Evolutionary conservation across 2,797 vertebrate species (phyloP).

Genomic region (Eptatretus atami): DNA sequence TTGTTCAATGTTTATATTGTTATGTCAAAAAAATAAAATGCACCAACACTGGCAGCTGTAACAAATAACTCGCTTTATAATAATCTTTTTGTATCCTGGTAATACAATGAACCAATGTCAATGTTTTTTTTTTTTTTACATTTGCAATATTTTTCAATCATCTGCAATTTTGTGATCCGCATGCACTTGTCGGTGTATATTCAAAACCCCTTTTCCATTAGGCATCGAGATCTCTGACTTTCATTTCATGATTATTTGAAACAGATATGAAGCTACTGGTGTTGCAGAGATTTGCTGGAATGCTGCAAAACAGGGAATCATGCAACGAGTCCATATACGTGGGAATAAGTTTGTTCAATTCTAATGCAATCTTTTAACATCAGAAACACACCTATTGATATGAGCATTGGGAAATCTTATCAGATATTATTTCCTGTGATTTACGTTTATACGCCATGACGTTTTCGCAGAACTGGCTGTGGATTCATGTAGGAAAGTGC

Average conservation of each 20-base stretch:
- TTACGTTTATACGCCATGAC: constrained; percentile 10
- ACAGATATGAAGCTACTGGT: constrained; percentile 84
- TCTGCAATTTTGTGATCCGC: too few relatives aligned
- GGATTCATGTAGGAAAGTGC: constrained; percentile 73
- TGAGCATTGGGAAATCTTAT: constrained; percentile 9
- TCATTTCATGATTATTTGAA: constrained; percentile 59
- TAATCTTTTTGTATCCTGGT: too few relatives aligned
- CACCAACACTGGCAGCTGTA: too few relatives aligned
- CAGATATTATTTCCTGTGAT: not conserved
- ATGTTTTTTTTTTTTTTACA: too few relatives aligned
- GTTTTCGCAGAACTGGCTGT: constrained; percentile 96
- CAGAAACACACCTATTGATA: too few relatives aligned
- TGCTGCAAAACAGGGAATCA: constrained; percentile 24
- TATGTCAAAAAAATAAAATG: too few relatives aligned
- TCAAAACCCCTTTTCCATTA: constrained; percentile 13
- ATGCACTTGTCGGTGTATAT: not conserved
- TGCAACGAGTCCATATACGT: constrained; percentile 52
- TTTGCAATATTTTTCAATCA: too few relatives aligned
- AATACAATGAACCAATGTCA: too few relatives aligned
- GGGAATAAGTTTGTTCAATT: constrained; percentile 32
- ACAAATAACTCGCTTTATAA: too few relatives aligned
- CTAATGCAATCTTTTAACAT: not conserved
- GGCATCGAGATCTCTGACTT: constrained; percentile 51
- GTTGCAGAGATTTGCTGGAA: constrained; percentile 45
- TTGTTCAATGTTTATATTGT: too few relatives aligned